Conservation (phyloP, 2,113 vertebrate genomes). For the Marmota monax region DNA sequence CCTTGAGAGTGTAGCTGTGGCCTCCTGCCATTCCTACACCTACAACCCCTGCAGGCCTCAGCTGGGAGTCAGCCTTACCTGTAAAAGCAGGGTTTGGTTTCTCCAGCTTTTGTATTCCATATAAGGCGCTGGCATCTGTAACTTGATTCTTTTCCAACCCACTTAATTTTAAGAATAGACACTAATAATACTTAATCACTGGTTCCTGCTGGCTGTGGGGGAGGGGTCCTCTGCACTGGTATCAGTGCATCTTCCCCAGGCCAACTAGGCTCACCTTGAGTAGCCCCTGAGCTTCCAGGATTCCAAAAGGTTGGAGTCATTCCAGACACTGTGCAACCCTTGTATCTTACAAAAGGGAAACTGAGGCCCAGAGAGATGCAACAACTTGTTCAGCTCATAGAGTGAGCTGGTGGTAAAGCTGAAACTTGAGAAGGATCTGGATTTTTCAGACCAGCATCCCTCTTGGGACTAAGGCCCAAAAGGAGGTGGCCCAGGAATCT, state of each 20-base stretch:
- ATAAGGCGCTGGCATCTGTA: slow-evolving; percentile 77
- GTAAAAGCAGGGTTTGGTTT: background rate
- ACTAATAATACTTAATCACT: slow-evolving; percentile 86
- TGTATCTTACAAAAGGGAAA: background rate
- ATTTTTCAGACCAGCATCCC: background rate
- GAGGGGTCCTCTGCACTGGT: background rate
- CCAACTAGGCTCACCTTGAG: background rate
- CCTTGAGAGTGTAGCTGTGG: background rate
- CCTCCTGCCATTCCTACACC: no score
- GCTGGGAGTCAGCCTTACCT: background rate
- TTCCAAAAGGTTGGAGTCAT: background rate
- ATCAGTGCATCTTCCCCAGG: background rate
- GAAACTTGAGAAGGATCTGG: background rate
- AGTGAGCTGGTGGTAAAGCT: background rate
- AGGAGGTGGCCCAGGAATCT: background rate
- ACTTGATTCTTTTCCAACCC: slow-evolving; percentile 80
- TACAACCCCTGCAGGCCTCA: background rate
- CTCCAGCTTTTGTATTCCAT: slow-evolving; percentile 57
- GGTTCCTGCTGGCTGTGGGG: slow-evolving; percentile 68
- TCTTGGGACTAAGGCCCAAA: background rate
- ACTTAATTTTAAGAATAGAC: slow-evolving; percentile 87
- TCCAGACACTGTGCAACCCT: background rate
- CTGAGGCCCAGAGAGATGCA: background rate
- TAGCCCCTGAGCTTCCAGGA: background rate
- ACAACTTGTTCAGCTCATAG: background rate